Conservation (phyloP, 2,113 vertebrate genomes). For the Callipepla californica region DNA sequence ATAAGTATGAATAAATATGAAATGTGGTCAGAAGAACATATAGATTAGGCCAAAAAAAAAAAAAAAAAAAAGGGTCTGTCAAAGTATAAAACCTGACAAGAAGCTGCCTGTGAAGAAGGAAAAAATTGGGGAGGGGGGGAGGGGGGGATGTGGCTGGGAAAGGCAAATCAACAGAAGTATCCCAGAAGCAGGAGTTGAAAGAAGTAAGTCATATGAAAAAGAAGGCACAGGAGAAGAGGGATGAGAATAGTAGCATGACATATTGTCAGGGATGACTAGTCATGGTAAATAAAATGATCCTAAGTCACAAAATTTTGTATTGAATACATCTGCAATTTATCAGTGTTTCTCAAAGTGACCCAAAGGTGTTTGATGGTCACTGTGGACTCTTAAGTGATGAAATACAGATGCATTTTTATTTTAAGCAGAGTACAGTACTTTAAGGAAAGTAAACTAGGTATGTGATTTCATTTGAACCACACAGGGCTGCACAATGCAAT, state of each 20-base stretch:
- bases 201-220: not conserved
- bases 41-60: not conserved
- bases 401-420: not conserved
- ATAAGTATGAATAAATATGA: not conserved
- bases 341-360: not conserved
- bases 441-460: not conserved
- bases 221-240: not conserved
- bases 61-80: accelerated
- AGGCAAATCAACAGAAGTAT: not conserved
- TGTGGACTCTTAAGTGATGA: not conserved
- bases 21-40: not conserved
- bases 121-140: not conserved
- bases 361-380: not conserved
- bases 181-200: not conserved
- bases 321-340: not conserved
- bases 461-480: not conserved
- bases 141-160: no score
- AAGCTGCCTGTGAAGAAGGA: not conserved
- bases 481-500: not conserved
- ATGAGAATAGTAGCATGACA: not conserved
- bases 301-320: not conserved
- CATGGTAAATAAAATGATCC: not conserved
- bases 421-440: not conserved
- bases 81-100: not conserved
- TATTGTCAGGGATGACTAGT: not conserved